Conservation (phyloP, 2,797 vertebrate species). For the Salarias fasciatus region DNA sequence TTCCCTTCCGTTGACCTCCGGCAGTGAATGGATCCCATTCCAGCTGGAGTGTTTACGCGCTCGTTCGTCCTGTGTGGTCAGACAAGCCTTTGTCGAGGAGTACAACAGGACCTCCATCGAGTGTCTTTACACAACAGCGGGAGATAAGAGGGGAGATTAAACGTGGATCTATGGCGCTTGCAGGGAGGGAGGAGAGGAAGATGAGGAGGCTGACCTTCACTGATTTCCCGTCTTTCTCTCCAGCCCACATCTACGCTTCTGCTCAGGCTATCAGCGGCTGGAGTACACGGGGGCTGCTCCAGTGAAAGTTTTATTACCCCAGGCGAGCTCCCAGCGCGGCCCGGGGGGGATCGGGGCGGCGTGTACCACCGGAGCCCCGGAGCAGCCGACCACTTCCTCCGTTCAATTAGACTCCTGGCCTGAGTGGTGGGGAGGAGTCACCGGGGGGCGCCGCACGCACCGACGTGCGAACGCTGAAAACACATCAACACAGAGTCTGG, state of each 20-base stretch:
- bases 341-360: slow-evolving; percentile 44
- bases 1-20: slow-evolving; percentile 10
- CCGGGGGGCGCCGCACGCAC: slow-evolving; percentile 32
- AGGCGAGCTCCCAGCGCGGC: slow-evolving; percentile 30
- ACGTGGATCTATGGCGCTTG: slow-evolving; percentile 62
- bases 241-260: slow-evolving; percentile 26
- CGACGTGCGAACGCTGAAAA: background rate
- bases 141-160: slow-evolving; percentile 67
- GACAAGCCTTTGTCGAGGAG: slow-evolving; percentile 28
- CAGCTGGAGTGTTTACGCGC: slow-evolving; percentile 53
- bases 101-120: slow-evolving; percentile 38
- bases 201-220: slow-evolving; percentile 56
- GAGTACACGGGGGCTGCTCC: slow-evolving; percentile 37
- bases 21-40: slow-evolving; percentile 36
- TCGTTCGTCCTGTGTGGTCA: slow-evolving; percentile 44
- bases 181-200: slow-evolving; percentile 13
- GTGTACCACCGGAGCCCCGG: slow-evolving; percentile 30
- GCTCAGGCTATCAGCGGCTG: slow-evolving; percentile 24
- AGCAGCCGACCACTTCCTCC: slow-evolving; percentile 55
- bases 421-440: slow-evolving; percentile 63
- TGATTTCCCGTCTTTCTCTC: slow-evolving; percentile 13
- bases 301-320: slow-evolving; percentile 67
- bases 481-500: slow-evolving; percentile 2
- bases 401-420: slow-evolving; percentile 67
- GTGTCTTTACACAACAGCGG: slow-evolving; percentile 31